Evolutionary conservation across 2,797 vertebrate genomes (phyloP).

Genomic region (Distichodus sexfasciatus): DNA sequence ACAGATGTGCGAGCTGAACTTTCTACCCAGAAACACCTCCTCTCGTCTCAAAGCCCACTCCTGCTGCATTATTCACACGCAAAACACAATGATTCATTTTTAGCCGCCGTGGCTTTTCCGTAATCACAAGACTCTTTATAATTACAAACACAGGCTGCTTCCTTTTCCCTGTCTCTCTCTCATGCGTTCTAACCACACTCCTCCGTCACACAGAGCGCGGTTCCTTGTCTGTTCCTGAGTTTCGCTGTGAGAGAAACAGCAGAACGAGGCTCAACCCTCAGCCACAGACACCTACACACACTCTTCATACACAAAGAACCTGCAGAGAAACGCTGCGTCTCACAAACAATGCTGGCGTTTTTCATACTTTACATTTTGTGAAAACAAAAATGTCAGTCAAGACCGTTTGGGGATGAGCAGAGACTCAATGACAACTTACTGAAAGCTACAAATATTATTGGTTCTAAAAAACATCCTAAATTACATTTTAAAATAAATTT

Average conservation of each 20-base stretch:
- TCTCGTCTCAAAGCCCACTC: slow-evolving; percentile 10
- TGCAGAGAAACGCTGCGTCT: not conserved
- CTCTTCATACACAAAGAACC: slow-evolving; percentile 10
- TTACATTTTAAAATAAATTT: no score
- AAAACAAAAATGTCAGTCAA: no score
- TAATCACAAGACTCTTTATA: slow-evolving; percentile 49
- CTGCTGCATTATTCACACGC: slow-evolving; percentile 60
- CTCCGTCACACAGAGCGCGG: not conserved
- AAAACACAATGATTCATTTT: slow-evolving; percentile 64
- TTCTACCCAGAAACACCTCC: slow-evolving; percentile 47
- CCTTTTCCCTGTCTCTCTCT: slow-evolving; percentile 11
- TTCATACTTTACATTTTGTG: no score
- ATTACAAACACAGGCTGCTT: slow-evolving; percentile 59
- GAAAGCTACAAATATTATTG: no score
- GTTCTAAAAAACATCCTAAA: no score
- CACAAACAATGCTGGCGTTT: not conserved
- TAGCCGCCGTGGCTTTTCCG: slow-evolving; percentile 31
- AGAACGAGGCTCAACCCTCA: slow-evolving; percentile 9
- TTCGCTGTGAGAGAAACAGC: not conserved
- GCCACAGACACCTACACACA: slow-evolving; percentile 30
- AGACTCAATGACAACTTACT: no score
- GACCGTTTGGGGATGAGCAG: no score
- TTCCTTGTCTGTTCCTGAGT: not conserved
- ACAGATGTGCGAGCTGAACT: slow-evolving; percentile 61
- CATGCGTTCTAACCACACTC: no score